Conservation (phyloP, 2,888 invertebrate species). For the Hirtodrosophila alboralis region DNA sequence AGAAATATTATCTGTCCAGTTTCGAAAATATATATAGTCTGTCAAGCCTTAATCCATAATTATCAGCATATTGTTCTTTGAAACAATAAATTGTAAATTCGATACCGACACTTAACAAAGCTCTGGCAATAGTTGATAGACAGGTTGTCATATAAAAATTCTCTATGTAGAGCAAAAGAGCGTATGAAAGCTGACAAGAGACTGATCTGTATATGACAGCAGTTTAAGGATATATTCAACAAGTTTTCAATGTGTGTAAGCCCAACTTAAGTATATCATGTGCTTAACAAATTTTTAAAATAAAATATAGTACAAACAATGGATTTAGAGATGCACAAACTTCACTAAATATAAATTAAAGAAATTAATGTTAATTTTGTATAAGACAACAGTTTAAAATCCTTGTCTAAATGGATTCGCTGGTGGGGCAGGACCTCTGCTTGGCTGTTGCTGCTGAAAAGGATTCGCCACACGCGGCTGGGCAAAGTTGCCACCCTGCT, state of each 20-base stretch:
- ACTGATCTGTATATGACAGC: too few relatives aligned
- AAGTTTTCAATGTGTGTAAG: too few relatives aligned
- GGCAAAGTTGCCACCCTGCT: conserved; percentile 84
- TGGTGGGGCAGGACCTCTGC: conserved; percentile 81
- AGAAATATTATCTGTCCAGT: too few relatives aligned
- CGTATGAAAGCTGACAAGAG: too few relatives aligned
- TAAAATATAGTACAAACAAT: conserved; percentile 46
- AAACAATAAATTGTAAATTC: conserved; percentile 12
- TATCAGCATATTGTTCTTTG: too few relatives aligned
- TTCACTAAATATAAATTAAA: conserved; percentile 48
- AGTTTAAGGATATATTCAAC: too few relatives aligned
- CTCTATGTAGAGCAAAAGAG: too few relatives aligned
- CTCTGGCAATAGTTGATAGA: background rate
- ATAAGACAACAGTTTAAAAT: conserved; percentile 87
- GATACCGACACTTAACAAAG: background rate
- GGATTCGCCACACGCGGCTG: conserved; percentile 87
- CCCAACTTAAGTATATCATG: conserved; percentile 1
- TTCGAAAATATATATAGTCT: too few relatives aligned
- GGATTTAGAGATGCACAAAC: conserved; percentile 71
- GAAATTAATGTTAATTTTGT: conserved; percentile 83
- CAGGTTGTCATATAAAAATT: too few relatives aligned
- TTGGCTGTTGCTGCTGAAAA: conserved; percentile 88
- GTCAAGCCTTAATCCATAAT: too few relatives aligned
- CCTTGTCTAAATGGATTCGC: conserved; percentile 93
- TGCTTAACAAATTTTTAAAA: conserved; percentile 20